Evolutionary conservation across 2,797 vertebrate species (phyloP).

Genomic region (Poeciliopsis presidionis): DNA sequence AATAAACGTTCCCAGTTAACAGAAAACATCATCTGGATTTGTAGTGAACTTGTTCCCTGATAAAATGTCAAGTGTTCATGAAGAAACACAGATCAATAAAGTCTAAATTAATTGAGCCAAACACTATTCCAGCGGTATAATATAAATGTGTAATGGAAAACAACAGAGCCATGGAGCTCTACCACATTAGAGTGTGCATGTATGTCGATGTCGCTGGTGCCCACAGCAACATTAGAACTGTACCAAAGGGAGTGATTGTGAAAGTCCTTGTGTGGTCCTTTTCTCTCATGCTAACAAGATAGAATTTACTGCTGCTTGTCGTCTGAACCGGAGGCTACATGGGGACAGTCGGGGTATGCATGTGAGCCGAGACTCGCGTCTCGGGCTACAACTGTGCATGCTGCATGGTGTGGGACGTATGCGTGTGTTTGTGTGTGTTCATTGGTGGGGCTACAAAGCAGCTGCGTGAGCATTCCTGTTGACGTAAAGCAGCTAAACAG

Average conservation of each 20-base stretch:
- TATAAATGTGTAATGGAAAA: constrained; percentile 28
- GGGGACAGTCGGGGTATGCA: constrained; percentile 28
- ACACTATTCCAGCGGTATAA: constrained; percentile 29
- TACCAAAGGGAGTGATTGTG: constrained; percentile 41
- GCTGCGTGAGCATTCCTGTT: constrained; percentile 84
- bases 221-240: constrained; percentile 55
- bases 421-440: constrained; percentile 46
- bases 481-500: constrained; percentile 86
- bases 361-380: constrained; percentile 7
- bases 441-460: constrained; percentile 67
- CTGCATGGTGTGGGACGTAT: constrained; percentile 20
- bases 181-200: constrained; percentile 18
- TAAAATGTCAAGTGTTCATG: not conserved
- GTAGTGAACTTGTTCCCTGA: not conserved
- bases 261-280: constrained; percentile 69
- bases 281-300: constrained; percentile 66
- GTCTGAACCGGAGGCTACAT: constrained; percentile 53
- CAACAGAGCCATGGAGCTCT: constrained; percentile 9
- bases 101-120: constrained; percentile 10
- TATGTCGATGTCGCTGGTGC: constrained; percentile 47
- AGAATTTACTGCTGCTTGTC: constrained; percentile 46
- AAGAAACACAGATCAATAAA: constrained; percentile 21
- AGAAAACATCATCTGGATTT: not conserved
- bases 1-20: constrained; percentile 3
- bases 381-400: constrained; percentile 27